Evolutionary conservation across 2,888 invertebrate species (phyloP), one percentile per base, ranked within the genome.

Genomic region (Urechis unicinctus): DNA sequence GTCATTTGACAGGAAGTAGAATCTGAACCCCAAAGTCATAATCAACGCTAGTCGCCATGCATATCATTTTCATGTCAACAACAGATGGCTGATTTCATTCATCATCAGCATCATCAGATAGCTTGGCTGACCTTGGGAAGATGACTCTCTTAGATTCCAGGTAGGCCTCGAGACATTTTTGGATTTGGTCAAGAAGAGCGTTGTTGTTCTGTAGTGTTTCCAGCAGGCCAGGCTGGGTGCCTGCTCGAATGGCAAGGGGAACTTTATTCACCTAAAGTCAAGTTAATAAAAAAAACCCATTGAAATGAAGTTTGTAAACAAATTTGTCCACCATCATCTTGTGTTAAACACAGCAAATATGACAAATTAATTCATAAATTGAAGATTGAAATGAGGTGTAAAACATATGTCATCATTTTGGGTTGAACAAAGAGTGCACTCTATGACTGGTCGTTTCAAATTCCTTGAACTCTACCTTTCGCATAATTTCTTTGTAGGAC

Each of bases 1-100:
- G 67, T 91, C 91, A 71, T 92, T 91, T 1, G 91, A 91, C 56
- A 92, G 79, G 74, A 92, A 92, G 77, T 91, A 92, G 77, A 92
- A 92, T 63, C 91, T 77, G 65, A 2, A 61, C 59, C 6, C n/a
- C 0, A n/a, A 28, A 47, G 6, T 45, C 45, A 45, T 9, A 45
- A 21, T 17, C 45, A 53, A n/a, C 4, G 1, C 80, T 42, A 17
- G 6, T 17, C 9, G 6, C 6, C 6, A 45, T 21, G 45, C 22
- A 9, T 13, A 36, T 36, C 41, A 13, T n/a, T n/a, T n/a, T n/a
- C n/a, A n/a, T n/a, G n/a, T n/a, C n/a, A n/a, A n/a, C n/a, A n/a
- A n/a, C n/a, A n/a, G n/a, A n/a, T n/a, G n/a, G n/a, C n/a, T n/a
- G n/a, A n/a, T n/a, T n/a, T n/a, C n/a, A n/a, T n/a, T n/a, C n/a